A percentile compares a stretch with the other conserved stretches of the same genome.
Evolutionary conservation across 2,113 vertebrate genomes (phyloP).

Genomic region (Saccopteryx bilineata): DNA sequence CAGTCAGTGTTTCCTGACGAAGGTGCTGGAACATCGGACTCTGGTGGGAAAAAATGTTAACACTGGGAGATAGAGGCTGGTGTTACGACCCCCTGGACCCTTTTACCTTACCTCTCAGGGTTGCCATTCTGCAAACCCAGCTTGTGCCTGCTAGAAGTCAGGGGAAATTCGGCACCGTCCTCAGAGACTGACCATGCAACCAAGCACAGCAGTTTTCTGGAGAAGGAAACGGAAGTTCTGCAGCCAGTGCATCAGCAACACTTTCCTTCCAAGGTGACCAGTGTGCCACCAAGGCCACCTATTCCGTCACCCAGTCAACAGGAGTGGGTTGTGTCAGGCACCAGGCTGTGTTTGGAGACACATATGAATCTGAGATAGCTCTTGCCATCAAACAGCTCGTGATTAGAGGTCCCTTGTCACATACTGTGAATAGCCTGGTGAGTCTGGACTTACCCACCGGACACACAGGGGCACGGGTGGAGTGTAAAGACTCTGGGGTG

Average conservation of each 20-base stretch:
- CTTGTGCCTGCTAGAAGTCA: neutral
- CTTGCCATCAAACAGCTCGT: neutral
- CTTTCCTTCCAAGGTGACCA: neutral
- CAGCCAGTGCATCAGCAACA: neutral
- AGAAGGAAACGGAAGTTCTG: neutral
- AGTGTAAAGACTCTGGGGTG: neutral
- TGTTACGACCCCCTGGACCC: neutral
- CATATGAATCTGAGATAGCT: neutral
- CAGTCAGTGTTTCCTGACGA: neutral
- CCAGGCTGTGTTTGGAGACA: neutral
- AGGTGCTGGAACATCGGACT: neutral
- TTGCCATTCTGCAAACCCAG: fast-evolving
- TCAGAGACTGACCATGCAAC: neutral
- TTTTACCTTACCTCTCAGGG: neutral
- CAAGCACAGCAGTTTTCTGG: neutral
- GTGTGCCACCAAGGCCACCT: neutral
- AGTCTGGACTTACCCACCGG: neutral
- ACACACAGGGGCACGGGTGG: neutral
- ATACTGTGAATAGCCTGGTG: neutral
- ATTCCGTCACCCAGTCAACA: neutral
- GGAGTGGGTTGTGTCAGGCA: neutral
- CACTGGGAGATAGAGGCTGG: fast-evolving
- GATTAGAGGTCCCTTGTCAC: neutral
- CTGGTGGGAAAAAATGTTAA: neutral
- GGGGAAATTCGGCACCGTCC: neutral